A percentile compares a stretch with the other conserved stretches of the same genome.
Evolutionary conservation across 2,888 invertebrate species (phyloP).

Genomic region (Galerucella pusilla): DNA sequence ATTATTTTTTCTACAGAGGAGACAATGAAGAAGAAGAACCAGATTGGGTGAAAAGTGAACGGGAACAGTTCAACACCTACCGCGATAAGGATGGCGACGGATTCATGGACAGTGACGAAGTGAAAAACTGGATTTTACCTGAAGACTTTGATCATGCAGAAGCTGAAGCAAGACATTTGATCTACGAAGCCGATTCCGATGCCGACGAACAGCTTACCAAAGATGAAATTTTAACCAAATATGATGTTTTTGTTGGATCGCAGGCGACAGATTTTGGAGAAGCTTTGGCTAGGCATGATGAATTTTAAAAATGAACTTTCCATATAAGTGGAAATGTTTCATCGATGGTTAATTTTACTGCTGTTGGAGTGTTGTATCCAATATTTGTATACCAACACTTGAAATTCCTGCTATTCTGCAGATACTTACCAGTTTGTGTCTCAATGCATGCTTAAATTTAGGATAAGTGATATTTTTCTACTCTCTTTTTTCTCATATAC

Average conservation of each 20-base stretch:
- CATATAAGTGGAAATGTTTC: conserved; percentile 34
- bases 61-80: conserved; percentile 88
- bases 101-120: conserved; percentile 87
- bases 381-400: conserved; percentile 17
- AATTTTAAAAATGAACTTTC: conserved; percentile 74
- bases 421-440: conserved; percentile 19
- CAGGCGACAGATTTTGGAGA: conserved; percentile 99
- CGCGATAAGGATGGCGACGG: conserved; percentile 92
- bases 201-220: conserved; percentile 90
- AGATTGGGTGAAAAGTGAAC: conserved; percentile 95
- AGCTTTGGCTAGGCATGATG: conserved; percentile 93
- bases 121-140: conserved; percentile 94
- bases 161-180: conserved; percentile 94
- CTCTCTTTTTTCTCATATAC: background rate
- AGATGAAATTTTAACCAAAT: conserved; percentile 91
- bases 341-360: conserved; percentile 7
- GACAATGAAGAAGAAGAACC: conserved; percentile 83
- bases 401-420: conserved; percentile 1
- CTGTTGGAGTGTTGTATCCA: background rate
- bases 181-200: conserved; percentile 93
- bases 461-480: conserved; percentile 6
- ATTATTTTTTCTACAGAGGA: too few species aligned
- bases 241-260: conserved; percentile 97
- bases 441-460: conserved; percentile 12
- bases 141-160: conserved; percentile 97